phyloP scores from a whole-genome alignment of 2,113 vertebrate genomes.

The Forbesichthys papilliferus region DNA sequence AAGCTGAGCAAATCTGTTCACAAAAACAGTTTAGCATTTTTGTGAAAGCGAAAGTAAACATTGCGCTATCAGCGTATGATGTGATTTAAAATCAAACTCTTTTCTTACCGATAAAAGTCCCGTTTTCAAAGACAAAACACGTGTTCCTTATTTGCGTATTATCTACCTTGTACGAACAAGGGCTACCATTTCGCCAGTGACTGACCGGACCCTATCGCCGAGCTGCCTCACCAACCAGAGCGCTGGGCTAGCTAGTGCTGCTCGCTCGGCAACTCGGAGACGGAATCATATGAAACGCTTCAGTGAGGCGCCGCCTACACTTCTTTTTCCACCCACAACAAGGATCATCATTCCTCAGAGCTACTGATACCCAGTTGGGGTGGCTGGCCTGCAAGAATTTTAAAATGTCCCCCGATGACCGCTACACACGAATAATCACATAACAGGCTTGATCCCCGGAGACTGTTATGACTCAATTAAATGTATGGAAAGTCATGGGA shows the following conservation, averaged over 20 bases:
- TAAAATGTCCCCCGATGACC: too few species aligned
- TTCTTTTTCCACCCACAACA: not conserved
- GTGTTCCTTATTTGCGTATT: slow-evolving; percentile 14
- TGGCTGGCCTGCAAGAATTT: too few species aligned
- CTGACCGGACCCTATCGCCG: slow-evolving; percentile 1
- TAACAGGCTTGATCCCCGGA: too few species aligned
- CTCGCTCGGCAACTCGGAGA: not conserved
- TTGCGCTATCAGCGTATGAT: not conserved
- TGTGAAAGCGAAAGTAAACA: slow-evolving; percentile 45
- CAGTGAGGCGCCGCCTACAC: slow-evolving; percentile 38
- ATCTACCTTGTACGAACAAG: too few species aligned
- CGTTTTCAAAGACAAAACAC: slow-evolving; percentile 17
- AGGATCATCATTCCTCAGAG: not conserved
- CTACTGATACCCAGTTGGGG: not conserved
- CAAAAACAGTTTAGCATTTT: not conserved
- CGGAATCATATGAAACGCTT: not conserved
- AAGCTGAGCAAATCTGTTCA: too few species aligned
- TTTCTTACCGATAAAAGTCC: slow-evolving; percentile 51
- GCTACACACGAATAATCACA: too few species aligned
- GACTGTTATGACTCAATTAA: too few species aligned
- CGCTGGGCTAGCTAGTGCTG: not conserved
- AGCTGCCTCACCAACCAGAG: slow-evolving; percentile 7
- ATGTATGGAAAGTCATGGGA: too few species aligned
- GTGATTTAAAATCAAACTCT: not conserved
- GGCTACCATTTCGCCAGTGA: not conserved